Conservation (phyloP, 2,888 invertebrate species). For the Myopa testacea region DNA sequence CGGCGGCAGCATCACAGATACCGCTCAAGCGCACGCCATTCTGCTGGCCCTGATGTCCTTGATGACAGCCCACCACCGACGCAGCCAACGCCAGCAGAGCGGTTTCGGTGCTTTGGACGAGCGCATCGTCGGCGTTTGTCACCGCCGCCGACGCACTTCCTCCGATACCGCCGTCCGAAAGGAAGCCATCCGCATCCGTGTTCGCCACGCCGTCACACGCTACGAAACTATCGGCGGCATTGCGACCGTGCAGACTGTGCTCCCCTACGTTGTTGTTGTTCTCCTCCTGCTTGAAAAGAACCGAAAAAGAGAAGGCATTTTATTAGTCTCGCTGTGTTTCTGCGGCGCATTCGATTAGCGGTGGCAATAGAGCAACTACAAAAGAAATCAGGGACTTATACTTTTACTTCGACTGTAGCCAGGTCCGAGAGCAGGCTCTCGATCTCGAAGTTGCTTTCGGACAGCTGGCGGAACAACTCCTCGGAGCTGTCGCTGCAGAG, state of each 20-base stretch:
- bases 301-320: conserved; percentile 41
- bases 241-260: conserved; percentile 37
- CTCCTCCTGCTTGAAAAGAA: conserved; percentile 63
- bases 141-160: conserved; percentile 51
- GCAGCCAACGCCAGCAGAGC: conserved; percentile 52
- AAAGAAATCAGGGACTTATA: conserved; percentile 60
- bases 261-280: conserved; percentile 56
- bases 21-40: conserved; percentile 47
- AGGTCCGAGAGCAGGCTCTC: conserved; percentile 85
- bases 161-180: conserved; percentile 42
- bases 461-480: conserved; percentile 84
- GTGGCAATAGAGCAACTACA: neutral
- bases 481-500: conserved; percentile 75
- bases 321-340: neutral
- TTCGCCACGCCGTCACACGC: conserved; percentile 46
- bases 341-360: neutral
- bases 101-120: conserved; percentile 58
- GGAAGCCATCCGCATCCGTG: conserved; percentile 42
- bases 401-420: conserved; percentile 80
- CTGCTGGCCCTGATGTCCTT: conserved; percentile 43
- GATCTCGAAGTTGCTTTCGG: conserved; percentile 87
- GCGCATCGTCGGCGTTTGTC: conserved; percentile 56
- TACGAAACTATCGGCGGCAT: conserved; percentile 66
- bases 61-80: conserved; percentile 46
- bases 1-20: conserved; percentile 43